phyloP scores from a whole-genome alignment of 2,888 invertebrate genomes.

The Scelioninae gen. 1 region DNA sequence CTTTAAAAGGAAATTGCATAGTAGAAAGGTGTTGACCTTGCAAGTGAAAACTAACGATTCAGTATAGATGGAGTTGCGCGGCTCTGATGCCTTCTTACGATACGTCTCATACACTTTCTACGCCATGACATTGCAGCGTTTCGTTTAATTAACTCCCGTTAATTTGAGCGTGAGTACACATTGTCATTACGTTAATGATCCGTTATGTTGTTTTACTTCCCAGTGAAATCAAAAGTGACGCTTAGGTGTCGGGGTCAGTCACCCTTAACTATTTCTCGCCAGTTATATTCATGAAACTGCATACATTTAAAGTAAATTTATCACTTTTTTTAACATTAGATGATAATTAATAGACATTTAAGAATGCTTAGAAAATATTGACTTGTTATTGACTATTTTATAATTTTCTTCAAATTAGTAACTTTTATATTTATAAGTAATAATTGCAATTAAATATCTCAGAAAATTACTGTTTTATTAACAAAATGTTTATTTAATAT shows the following conservation, averaged over 20 bases:
- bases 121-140: slow-evolving; percentile 4
- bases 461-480: too few relatives aligned
- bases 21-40: slow-evolving; percentile 68
- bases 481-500: too few relatives aligned
- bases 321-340: too few relatives aligned
- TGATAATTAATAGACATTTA: too few relatives aligned
- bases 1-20: slow-evolving; percentile 54
- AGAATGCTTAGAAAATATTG: too few relatives aligned
- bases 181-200: slow-evolving; percentile 27
- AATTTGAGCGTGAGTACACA: slow-evolving; percentile 33
- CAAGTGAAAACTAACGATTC: slow-evolving; percentile 59
- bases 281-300: not conserved
- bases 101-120: slow-evolving; percentile 33
- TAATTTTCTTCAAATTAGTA: too few relatives aligned
- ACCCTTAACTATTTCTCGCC: not conserved
- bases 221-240: slow-evolving; percentile 43
- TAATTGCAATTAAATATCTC: too few relatives aligned
- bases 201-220: slow-evolving; percentile 22
- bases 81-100: slow-evolving; percentile 9
- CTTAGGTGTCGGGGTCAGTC: not conserved
- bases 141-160: slow-evolving; percentile 23
- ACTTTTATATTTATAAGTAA: too few relatives aligned
- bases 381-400: too few relatives aligned
- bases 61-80: slow-evolving; percentile 31
- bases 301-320: too few relatives aligned